Evolutionary conservation across 1,140 invertebrate genomes (phyloP).

Genomic region (Leucophenga varia): DNA sequence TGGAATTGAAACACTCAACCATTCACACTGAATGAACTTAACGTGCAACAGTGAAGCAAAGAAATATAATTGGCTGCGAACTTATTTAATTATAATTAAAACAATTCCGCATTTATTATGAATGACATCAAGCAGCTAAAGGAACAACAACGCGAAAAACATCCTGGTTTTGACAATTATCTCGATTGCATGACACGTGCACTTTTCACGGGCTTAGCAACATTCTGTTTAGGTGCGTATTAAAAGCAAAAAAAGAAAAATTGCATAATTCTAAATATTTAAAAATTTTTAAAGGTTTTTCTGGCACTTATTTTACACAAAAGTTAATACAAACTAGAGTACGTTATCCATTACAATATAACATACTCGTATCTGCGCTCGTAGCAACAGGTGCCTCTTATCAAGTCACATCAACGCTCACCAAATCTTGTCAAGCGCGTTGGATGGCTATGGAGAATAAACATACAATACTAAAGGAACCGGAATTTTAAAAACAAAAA

Average conservation of each 20-base stretch:
- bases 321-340: conserved; percentile 49
- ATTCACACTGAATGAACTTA: no score
- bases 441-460: conserved; percentile 59
- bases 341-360: conserved; percentile 51
- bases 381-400: conserved; percentile 49
- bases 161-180: conserved; percentile 60
- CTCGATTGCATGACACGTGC: conserved; percentile 61
- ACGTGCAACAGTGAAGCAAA: no score
- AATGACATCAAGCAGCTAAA: conserved; percentile 55
- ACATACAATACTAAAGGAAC: conserved; percentile 54
- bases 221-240: conserved; percentile 56
- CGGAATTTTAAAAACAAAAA: conserved; percentile 2
- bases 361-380: conserved; percentile 54
- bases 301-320: conserved; percentile 56
- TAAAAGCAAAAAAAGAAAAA: conserved; percentile 15
- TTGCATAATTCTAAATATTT: conserved; percentile 48
- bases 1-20: no score
- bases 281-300: conserved; percentile 51
- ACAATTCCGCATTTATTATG: no score
- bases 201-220: conserved; percentile 57
- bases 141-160: conserved; percentile 56
- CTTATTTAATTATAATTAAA: no score
- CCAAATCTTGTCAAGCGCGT: conserved; percentile 57
- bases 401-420: conserved; percentile 53
- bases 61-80: no score